Evolutionary conservation across 2,797 vertebrate genomes (phyloP), one percentile per base, ranked within the genome.

Genomic region (Sciurus vulgaris): DNA sequence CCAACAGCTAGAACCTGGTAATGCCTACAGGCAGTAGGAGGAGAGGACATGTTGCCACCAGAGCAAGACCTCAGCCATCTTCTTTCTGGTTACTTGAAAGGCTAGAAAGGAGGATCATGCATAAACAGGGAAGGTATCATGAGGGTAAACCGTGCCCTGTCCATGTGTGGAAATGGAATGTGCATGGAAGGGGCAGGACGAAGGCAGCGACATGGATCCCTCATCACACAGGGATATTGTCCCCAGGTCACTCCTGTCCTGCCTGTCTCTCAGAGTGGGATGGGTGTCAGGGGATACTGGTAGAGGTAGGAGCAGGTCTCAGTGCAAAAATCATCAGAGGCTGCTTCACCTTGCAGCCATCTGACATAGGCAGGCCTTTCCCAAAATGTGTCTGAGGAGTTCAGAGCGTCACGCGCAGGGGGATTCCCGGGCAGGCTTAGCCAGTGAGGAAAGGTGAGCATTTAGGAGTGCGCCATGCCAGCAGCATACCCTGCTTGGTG

Each of bases 11-110:
- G 0, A 59, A 47, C 54, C 41, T 59, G 56, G 33, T 61, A 11
- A 33, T 84, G 54, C 91, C 79, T 5, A 47, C 67, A 26, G 81
- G 78, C 74, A 56, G 56, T 49, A 61, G 28, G 65, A 74, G 65
- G 63, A 73, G 28, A 63, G 72, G 49, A 41, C 69, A 74, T 28
- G 67, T 56, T 54, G 44, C 61, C 9, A 13, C 38, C 0, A 7
- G 49, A 61, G 51, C 12, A 47, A 90, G n/a, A 92, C 85, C n/a
- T 12, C 28, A 72, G 70, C 65, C 59, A 14, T 56, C 41, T 79
- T 89, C 63, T 86, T 92, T 67, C 61, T 73, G 76, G 18, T 65
- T 54, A 12, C 86, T 84, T 74, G 38, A 41, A 86, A 86, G 82
- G 30, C 69, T 84, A 51, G 51, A 67, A 78, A 69, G 49, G 28